Conservation (phyloP, 1,140 invertebrate species). For the Zaprionus africanus region DNA sequence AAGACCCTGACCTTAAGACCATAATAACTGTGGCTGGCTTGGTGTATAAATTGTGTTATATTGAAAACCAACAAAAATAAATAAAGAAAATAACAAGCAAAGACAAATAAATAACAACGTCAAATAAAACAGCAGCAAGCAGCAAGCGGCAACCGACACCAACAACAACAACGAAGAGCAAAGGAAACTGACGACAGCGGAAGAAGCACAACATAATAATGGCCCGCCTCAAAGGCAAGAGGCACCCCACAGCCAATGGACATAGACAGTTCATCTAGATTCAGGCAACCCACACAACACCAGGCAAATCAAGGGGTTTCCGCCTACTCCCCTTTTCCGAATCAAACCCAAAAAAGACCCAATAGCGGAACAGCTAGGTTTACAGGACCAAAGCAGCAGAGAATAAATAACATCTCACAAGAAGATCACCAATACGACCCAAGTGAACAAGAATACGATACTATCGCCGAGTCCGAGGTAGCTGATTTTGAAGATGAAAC, state of each 20-base stretch:
- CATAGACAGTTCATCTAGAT: not conserved
- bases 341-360: constrained; percentile 3
- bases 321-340: not conserved
- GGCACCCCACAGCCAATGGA: not conserved
- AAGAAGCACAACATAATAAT: not conserved
- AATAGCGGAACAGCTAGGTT: constrained; percentile 1
- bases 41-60: no score
- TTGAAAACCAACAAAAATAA: no score
- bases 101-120: not conserved
- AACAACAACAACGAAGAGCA: not conserved
- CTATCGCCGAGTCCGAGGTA: not conserved
- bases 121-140: not conserved
- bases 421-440: constrained; percentile 2
- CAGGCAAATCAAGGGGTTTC: not conserved
- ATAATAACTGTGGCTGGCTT: no score
- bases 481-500: not conserved
- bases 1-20: no score
- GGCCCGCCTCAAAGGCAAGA: not conserved
- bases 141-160: not conserved
- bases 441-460: constrained; percentile 1
- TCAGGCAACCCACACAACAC: no score
- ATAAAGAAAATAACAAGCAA: not conserved
- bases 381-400: constrained; percentile 17
- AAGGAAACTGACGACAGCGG: not conserved
- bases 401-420: constrained; percentile 3